Percentiles rank a stretch among this genome's conserved stretches.
Evolutionary conservation across 2,113 vertebrate genomes (phyloP).

Genomic region (Delphinus delphis): DNA sequence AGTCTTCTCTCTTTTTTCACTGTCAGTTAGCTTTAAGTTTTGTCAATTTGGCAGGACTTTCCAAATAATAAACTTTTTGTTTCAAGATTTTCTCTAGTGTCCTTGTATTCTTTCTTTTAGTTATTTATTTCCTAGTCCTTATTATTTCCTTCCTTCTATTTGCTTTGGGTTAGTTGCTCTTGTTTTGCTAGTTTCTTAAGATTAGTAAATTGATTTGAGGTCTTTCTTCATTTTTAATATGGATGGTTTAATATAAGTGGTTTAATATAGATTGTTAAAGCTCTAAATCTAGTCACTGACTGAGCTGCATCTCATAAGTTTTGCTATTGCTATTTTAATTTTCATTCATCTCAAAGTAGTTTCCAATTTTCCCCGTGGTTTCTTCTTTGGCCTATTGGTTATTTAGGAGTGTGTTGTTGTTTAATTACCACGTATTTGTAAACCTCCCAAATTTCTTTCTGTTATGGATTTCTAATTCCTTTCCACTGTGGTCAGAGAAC

Average conservation of each 20-base stretch:
- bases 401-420: not conserved
- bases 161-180: not conserved
- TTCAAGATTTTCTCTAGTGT: not conserved
- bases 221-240: not conserved
- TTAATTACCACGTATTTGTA: not conserved
- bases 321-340: not conserved
- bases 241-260: not conserved
- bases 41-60: not conserved
- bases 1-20: not conserved
- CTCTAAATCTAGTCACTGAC: not conserved
- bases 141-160: not conserved
- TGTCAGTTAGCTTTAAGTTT: not conserved
- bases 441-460: not conserved
- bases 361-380: not conserved
- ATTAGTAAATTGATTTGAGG: not conserved
- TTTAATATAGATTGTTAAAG: not conserved
- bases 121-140: not conserved
- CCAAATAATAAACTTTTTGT: not conserved
- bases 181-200: not conserved
- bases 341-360: conserved; percentile 29
- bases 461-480: not conserved
- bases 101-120: not conserved
- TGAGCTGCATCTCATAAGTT: not conserved
- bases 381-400: conserved; percentile 10
- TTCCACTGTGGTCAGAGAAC: not conserved